These are phyloP conservation scores for Trichomalopsis sarcophagae DNA, from an alignment of 1,140 invertebrate species.

Conservation along the genomic window DNA sequence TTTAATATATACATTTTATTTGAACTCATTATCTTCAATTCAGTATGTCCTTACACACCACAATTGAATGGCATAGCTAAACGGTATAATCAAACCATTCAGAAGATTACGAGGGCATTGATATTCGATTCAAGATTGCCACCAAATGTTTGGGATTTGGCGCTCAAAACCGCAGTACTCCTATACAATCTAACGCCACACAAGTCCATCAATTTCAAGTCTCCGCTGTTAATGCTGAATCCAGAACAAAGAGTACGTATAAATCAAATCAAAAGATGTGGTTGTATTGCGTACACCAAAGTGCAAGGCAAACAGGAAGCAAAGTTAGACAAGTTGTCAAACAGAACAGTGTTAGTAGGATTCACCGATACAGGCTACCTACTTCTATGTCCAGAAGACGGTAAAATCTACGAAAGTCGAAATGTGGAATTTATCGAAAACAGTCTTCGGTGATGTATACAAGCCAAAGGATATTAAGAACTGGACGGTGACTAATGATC, in stretches of 20 bases:
- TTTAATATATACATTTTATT: no score
- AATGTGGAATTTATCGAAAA: no score
- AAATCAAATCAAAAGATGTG: conserved; percentile 51
- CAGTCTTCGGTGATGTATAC: no score
- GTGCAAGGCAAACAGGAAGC: conserved; percentile 32
- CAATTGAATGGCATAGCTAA: conserved; percentile 66
- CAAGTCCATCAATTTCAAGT: conserved; percentile 51
- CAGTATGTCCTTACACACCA: conserved; percentile 57
- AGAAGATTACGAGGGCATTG: conserved; percentile 58
- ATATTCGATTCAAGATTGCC: conserved; percentile 59
- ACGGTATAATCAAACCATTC: conserved; percentile 64
- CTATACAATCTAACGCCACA: conserved; percentile 60
- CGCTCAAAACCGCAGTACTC: conserved; percentile 59
- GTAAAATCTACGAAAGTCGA: no score
- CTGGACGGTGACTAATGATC: no score
- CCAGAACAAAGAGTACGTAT: conserved; percentile 45
- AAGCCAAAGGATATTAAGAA: no score
- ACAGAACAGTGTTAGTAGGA: no score
- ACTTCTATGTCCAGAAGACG: no score
- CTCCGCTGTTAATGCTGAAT: conserved; percentile 55
- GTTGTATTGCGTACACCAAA: conserved; percentile 49
- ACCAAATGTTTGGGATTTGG: conserved; percentile 64
- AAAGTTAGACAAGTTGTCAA: no score
- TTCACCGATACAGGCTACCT: no score
- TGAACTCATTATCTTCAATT: no score